These are phyloP conservation scores for Chondrosia reniformis DNA, from an alignment of 37 sponge, comb jelly and placozoan species.

Conservation along the genomic window DNA sequence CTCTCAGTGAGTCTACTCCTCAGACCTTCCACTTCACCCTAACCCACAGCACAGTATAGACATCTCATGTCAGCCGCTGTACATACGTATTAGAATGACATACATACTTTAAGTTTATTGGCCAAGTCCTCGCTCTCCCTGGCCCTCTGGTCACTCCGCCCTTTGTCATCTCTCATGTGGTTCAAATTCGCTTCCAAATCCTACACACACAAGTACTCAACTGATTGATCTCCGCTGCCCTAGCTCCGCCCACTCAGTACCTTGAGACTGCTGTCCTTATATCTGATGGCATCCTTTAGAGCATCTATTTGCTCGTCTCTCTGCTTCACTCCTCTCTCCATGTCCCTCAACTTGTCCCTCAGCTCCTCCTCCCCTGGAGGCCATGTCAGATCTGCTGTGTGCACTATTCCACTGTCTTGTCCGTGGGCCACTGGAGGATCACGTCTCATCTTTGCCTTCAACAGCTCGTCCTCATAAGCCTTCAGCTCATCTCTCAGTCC, in stretches of 20 bases:
- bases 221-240: constrained; percentile 44
- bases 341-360: constrained; percentile 24
- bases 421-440: too few species aligned
- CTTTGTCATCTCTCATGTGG: constrained; percentile 6
- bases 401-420: constrained; percentile 50
- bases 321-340: constrained; percentile 26
- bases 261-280: constrained; percentile 19
- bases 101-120: constrained; percentile 24
- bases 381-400: not conserved
- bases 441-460: too few species aligned
- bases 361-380: not conserved
- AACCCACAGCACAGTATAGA: constrained; percentile 11
- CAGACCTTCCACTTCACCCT: constrained; percentile 24
- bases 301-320: constrained; percentile 52
- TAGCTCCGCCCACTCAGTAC: constrained; percentile 31
- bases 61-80: too few species aligned
- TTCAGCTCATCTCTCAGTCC: constrained; percentile 38
- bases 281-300: constrained; percentile 32
- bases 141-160: not conserved
- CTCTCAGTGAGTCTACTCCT: not conserved
- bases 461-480: not conserved
- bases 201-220: constrained; percentile 17
- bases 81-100: too few species aligned
- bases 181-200: constrained; percentile 36
- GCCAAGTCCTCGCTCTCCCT: constrained; percentile 44